Evolutionary conservation across 2,113 vertebrate species (phyloP).

Genomic region (Chloroceryle aenea): DNA sequence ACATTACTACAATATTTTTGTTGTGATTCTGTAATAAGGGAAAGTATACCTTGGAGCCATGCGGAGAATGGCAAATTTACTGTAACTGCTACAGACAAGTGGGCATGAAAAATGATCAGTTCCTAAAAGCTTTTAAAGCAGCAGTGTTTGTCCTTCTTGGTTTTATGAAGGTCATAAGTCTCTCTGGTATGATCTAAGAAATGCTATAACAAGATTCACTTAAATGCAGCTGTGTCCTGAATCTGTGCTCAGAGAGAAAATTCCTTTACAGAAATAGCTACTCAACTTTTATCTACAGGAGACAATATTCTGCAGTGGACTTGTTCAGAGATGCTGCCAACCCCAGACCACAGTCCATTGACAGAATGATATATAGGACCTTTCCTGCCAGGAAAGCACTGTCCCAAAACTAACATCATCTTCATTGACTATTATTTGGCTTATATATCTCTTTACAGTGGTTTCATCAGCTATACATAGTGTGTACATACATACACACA

Average conservation of each 20-base stretch:
- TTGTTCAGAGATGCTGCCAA: neutral
- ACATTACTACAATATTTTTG: slow-evolving; percentile 22
- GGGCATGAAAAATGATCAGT: slow-evolving; percentile 34
- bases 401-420: neutral
- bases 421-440: neutral
- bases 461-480: neutral
- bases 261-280: slow-evolving; percentile 36
- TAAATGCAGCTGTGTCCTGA: slow-evolving; percentile 6
- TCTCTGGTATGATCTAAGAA: slow-evolving; percentile 45
- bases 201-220: slow-evolving; percentile 37
- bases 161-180: slow-evolving; percentile 61
- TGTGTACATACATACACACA: neutral
- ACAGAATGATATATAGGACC: neutral
- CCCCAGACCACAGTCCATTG: neutral
- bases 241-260: slow-evolving; percentile 29
- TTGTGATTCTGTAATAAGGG: slow-evolving; percentile 28
- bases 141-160: slow-evolving; percentile 41
- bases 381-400: neutral
- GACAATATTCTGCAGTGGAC: neutral
- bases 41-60: slow-evolving; percentile 38
- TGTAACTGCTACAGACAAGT: slow-evolving; percentile 33
- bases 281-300: slow-evolving; percentile 12
- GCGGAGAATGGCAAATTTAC: slow-evolving; percentile 57
- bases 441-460: neutral
- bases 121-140: slow-evolving; percentile 46